Evolutionary conservation across 2,797 vertebrate genomes (phyloP), one percentile per base, ranked within the genome.

Genomic region (Hydrolagus colliei): DNA sequence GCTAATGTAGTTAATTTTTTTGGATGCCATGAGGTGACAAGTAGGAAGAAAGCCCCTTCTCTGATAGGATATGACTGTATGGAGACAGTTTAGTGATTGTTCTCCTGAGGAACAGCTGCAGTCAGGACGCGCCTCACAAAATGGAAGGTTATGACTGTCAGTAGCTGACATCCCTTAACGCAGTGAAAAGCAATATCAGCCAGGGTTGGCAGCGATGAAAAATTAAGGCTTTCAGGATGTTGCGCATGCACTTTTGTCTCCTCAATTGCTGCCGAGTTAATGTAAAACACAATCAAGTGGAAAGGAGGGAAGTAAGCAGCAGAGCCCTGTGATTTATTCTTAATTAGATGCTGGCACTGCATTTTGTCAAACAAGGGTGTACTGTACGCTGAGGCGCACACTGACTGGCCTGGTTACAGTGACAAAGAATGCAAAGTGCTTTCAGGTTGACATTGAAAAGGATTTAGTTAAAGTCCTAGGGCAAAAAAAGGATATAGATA

Each of bases 401-500:
- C 86, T 91, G 89, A 92, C 91, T 91, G 90, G 88, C 89, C 89
- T 74, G 89, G 90, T 91, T 91, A 88, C 91, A 92, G 90, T 22
- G 89, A 90, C 91, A 90, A 89, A 88, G 91, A 92, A 92, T 91
- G 91, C 91, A 90, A 90, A 91, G 91, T 91, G 89, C 89, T 91
- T 93, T 92, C 90, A 91, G 90, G 90, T 92, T 92, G 90, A 89
- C 91, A 93, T 86, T 92, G 92, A 93, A 92, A 93, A 86, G 90
- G 92, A 93, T 94, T 94, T 94, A 94, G 91, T 94, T 92, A 93
- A 52, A 94, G 92, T 91, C 92, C 89, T 92, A 35, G 86, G 92
- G 92, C 92, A 93, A 93, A 93, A 90, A 93, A 92, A 93, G 93
- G 91, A 92, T 87, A 92, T 74, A 78, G 61, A 62, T 78, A n/a